These are phyloP conservation scores for Atrina japonica DNA, from an alignment of 2,888 invertebrate genomes.

Conservation along the genomic window DNA sequence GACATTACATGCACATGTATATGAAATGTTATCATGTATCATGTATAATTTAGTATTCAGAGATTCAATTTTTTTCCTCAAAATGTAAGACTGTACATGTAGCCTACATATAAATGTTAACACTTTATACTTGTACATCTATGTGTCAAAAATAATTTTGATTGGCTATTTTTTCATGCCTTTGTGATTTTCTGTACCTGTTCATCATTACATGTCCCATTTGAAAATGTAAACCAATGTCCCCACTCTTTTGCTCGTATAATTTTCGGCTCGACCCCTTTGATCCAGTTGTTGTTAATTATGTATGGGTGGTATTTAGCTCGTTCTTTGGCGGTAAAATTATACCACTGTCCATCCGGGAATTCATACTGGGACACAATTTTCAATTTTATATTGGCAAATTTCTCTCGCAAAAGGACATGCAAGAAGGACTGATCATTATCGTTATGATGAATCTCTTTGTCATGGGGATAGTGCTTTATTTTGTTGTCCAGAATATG, in stretches of 20 bases:
- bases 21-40: no score
- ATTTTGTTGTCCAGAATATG: conserved; percentile 46
- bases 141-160: no score
- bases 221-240: conserved; percentile 64
- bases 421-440: conserved; percentile 66
- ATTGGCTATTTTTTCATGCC: no score
- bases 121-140: no score
- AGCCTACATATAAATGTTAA: no score
- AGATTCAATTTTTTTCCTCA: no score
- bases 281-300: conserved; percentile 67
- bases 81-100: no score
- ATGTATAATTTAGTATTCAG: no score
- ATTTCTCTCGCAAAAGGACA: conserved; percentile 49
- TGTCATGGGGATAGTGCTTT: conserved; percentile 29
- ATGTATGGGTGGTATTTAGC: conserved; percentile 49
- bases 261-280: conserved; percentile 57
- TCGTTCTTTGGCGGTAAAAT: conserved; percentile 42
- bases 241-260: conserved; percentile 62
- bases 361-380: conserved; percentile 52
- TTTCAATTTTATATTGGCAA: conserved; percentile 46
- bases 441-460: conserved; percentile 51
- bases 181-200: no score
- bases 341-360: conserved; percentile 68
- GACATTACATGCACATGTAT: no score
- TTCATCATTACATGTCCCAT: conserved; percentile 19